Evolutionary conservation across 2,797 vertebrate species (phyloP).

Genomic region (Bradypus variegatus): DNA sequence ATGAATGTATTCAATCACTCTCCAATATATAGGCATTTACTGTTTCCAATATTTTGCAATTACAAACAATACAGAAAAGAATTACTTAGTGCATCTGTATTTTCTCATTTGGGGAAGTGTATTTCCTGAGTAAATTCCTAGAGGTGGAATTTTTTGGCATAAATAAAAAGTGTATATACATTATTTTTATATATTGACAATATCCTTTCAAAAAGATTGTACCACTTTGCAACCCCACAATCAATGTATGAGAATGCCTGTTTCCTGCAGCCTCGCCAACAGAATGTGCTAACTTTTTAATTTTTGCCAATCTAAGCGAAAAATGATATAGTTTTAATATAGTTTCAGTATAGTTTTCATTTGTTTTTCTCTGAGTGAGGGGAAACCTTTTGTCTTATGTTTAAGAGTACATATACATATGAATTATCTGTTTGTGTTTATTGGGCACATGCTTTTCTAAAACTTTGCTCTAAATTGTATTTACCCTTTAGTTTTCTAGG

Average conservation of each 20-base stretch:
- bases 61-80: neutral
- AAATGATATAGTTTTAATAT: neutral
- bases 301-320: neutral
- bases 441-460: neutral
- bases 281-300: neutral
- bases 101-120: neutral
- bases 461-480: neutral
- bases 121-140: neutral
- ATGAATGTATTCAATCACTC: neutral
- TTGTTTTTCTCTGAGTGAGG: neutral
- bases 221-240: neutral
- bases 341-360: neutral
- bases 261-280: neutral
- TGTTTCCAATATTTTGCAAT: neutral
- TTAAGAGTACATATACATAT: neutral
- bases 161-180: neutral
- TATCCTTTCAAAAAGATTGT: neutral
- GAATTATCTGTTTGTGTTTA: neutral
- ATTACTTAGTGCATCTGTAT: neutral
- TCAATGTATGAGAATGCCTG: neutral
- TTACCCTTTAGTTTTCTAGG: neutral
- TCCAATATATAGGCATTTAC: neutral
- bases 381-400: neutral
- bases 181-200: conserved; percentile 10
- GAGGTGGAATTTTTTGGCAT: neutral